Base-by-base conservation (phyloP, 2,888 invertebrate genomes). In the Cheilosia urbana region DNA sequence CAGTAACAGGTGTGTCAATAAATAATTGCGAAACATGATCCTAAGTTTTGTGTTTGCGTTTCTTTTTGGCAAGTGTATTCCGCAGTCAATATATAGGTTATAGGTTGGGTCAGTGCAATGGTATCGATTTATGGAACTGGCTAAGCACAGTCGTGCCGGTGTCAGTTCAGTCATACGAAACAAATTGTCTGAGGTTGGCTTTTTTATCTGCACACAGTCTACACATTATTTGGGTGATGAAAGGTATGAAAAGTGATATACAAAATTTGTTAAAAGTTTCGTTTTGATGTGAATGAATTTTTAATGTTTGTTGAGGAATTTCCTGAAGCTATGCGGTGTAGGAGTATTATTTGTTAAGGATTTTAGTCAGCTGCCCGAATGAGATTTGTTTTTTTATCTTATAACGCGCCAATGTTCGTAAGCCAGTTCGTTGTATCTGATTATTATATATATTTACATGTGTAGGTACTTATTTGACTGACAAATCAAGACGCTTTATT, bases 1-100 rank as follows among this genome's bases (percentile, higher is more conserved):
- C 79, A 37, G 72, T 72, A 68, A 81, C 85, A 85, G 85, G 85
- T 85, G 85, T 85, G 85, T 85, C 85, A 81, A 85, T 81, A 81
- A 51, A 85, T 63, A 71, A 81, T 85, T 85, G 51, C 85, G 81
- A 77, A 85, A 85, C 68, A 49, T 81, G 85, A 85, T 85, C 85
- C 85, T 85, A 85, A 72, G 76, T 81, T 76, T 51, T 49, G 21
- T 60, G 63, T 84, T 60, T 63, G 30, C 11, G 27, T 47, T 62
- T 60, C 42, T 62, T 40, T 51, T 68, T 37, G n/a, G 13, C 13
- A 37, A 37, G 13, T 37, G 13, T 37, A 13, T 17, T 47, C 30
- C 47, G 42, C 21, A 27, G 62, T 49, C 71, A 37, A 9, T 30
- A 73, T 72, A 79, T 75, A 75, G 83, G 79, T 75, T 79, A 75